Evolutionary conservation across 2,113 vertebrate species (phyloP).

Genomic region (Elephas maximus): DNA sequence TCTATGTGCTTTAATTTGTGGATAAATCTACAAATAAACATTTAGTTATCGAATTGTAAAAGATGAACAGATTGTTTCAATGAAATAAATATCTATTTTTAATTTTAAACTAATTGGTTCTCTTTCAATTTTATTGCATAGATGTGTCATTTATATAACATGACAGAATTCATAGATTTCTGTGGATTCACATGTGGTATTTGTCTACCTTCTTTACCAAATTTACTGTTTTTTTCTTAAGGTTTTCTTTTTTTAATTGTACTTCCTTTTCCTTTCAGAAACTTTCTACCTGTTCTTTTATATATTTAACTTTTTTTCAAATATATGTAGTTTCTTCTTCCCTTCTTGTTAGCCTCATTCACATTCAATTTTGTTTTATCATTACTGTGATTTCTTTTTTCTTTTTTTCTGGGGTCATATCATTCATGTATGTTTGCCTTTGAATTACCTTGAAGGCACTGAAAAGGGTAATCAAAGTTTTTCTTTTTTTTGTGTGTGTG

Average conservation of each 20-base stretch:
- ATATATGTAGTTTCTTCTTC: not conserved
- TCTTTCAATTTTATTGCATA: constrained; percentile 14
- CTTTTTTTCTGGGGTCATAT: not conserved
- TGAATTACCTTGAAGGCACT: not conserved
- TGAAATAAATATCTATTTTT: constrained; percentile 52
- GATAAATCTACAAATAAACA: not conserved
- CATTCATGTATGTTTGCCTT: not conserved
- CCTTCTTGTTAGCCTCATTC: not conserved
- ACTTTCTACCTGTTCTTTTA: not conserved
- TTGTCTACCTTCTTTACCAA: not conserved
- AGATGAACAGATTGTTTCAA: not conserved
- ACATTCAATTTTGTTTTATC: not conserved
- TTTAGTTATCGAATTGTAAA: not conserved
- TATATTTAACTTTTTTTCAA: not conserved
- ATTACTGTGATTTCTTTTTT: not conserved
- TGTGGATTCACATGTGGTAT: not conserved
- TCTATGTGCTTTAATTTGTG: not conserved
- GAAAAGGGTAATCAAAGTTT: not conserved
- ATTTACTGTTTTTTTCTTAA: not conserved
- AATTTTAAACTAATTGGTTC: constrained; percentile 41
- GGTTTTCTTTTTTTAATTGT: not conserved
- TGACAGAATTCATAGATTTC: not conserved
- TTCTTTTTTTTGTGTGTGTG: not conserved
- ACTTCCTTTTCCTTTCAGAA: no score
- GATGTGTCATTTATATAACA: not conserved